phyloP scores from a whole-genome alignment of 2,113 vertebrate genomes.

The Siphamia tubifer region DNA sequence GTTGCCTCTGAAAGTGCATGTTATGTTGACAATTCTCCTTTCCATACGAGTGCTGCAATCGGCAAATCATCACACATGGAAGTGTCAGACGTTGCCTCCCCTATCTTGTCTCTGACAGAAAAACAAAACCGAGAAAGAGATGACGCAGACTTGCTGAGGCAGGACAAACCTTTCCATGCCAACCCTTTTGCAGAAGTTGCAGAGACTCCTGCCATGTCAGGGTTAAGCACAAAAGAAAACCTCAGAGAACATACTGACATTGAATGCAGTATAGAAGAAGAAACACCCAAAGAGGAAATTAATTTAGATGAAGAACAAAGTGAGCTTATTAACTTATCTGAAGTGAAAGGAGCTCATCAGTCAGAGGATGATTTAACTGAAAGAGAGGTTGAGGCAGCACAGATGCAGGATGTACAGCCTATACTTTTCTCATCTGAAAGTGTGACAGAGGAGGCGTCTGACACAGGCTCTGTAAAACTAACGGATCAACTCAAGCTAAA shows the following conservation, averaged over 20 bases:
- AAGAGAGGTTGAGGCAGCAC: background rate
- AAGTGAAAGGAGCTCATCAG: background rate
- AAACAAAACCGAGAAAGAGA: background rate
- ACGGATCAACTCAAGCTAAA: background rate
- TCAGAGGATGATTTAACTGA: background rate
- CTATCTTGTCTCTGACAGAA: background rate
- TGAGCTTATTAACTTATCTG: background rate
- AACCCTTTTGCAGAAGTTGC: background rate
- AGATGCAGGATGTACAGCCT: too few species aligned
- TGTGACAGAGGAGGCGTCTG: too few species aligned
- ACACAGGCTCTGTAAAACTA: too few species aligned
- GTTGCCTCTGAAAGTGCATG: background rate
- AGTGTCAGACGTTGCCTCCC: background rate
- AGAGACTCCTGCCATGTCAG: background rate
- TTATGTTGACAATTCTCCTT: background rate
- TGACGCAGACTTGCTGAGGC: background rate
- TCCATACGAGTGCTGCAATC: background rate
- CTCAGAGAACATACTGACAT: background rate
- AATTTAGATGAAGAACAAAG: slow-evolving; percentile 4
- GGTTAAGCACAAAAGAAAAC: slow-evolving; percentile 14
- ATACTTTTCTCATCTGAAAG: too few species aligned
- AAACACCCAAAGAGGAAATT: too few species aligned
- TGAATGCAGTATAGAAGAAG: background rate
- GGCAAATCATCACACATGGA: background rate
- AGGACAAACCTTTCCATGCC: background rate